Conservation (phyloP, 2,797 vertebrate genomes). For the Ataeniobius toweri region DNA sequence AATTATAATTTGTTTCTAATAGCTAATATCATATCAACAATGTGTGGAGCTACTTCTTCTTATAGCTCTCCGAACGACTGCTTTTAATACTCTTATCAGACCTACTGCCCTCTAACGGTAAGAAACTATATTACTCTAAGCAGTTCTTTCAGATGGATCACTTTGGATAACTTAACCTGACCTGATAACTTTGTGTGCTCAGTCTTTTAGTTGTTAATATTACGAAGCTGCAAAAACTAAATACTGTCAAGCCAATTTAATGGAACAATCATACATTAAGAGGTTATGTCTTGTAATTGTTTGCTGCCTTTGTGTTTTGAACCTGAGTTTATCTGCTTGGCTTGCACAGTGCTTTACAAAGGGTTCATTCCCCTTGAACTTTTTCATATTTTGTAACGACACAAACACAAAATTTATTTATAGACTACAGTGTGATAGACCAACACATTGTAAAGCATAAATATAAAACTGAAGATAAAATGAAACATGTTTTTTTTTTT, state of each 20-base stretch:
- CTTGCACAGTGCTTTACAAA: neutral
- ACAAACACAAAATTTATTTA: no score
- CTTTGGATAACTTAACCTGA: neutral
- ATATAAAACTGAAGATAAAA: neutral
- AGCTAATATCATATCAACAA: neutral
- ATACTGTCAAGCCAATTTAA: neutral
- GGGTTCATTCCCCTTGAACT: neutral
- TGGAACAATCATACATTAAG: neutral
- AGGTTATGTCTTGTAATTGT: no score
- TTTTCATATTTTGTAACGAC: no score
- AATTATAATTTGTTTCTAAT: neutral
- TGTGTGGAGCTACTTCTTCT: slow-evolving; percentile 1
- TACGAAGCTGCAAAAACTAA: neutral
- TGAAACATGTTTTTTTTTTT: neutral
- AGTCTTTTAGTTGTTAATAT: neutral
- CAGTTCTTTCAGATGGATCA: neutral
- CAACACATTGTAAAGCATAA: neutral
- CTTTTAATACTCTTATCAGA: neutral
- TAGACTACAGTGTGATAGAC: no score
- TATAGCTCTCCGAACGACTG: no score
- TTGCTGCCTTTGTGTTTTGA: no score
- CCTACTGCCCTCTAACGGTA: slow-evolving; percentile 10
- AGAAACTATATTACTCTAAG: neutral
- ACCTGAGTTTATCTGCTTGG: no score
- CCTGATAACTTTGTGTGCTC: neutral